A percentile compares a stretch with the other conserved stretches of the same genome.
These are phyloP conservation scores for Neomicropteryx cornuta DNA, from an alignment of 1,140 invertebrate species.

Conservation along the genomic window DNA sequence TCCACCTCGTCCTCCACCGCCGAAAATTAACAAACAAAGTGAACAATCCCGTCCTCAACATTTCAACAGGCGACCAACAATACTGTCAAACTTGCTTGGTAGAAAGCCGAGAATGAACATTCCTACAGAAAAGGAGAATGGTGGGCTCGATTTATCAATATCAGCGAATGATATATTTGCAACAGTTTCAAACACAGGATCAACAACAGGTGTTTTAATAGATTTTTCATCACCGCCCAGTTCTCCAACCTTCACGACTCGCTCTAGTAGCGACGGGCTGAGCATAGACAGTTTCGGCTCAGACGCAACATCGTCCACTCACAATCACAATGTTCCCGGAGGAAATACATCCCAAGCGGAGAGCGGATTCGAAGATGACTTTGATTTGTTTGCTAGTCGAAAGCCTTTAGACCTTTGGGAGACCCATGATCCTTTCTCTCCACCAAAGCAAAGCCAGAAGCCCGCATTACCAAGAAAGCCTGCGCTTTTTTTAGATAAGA, in stretches of 20 bases:
- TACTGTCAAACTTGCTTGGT: slow-evolving; percentile 33
- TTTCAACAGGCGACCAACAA: slow-evolving; percentile 36
- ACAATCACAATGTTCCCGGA: slow-evolving; percentile 39
- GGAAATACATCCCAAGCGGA: slow-evolving; percentile 61
- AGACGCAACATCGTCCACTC: slow-evolving; percentile 51
- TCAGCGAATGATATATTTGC: slow-evolving; percentile 13
- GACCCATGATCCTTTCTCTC: slow-evolving; percentile 35
- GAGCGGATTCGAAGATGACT: slow-evolving; percentile 68
- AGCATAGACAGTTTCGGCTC: slow-evolving; percentile 65
- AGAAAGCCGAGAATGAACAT: slow-evolving; percentile 8
- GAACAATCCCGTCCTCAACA: slow-evolving; percentile 30
- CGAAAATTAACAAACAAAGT: slow-evolving; percentile 31
- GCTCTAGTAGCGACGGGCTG: slow-evolving; percentile 59
- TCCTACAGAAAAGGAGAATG: too few species aligned
- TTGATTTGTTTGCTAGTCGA: slow-evolving; percentile 46
- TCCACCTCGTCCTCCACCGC: slow-evolving; percentile 41
- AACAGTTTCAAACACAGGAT: slow-evolving; percentile 6
- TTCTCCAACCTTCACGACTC: slow-evolving; percentile 59
- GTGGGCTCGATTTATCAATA: too few species aligned
- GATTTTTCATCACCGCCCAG: slow-evolving; percentile 55
- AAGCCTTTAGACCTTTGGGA: slow-evolving; percentile 36
- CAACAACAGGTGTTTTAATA: slow-evolving; percentile 38
- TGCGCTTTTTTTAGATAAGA: slow-evolving; percentile 20
- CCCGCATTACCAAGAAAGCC: slow-evolving; percentile 24
- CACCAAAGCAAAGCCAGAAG: slow-evolving; percentile 21